phyloP scores from a whole-genome alignment of 2,888 invertebrate species.

The Oscheius myriophilus region DNA sequence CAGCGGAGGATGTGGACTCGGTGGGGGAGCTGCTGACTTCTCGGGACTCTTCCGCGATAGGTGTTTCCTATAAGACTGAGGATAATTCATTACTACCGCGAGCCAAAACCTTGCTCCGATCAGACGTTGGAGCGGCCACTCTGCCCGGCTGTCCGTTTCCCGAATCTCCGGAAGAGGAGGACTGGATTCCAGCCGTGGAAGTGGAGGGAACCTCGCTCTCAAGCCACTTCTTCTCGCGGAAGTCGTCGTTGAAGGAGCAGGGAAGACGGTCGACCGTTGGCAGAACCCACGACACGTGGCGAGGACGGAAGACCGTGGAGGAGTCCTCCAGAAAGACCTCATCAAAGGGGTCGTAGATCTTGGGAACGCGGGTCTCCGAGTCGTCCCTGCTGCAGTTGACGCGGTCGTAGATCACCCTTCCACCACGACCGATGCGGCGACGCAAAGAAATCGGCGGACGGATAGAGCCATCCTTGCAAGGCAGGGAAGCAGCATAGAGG shows the following conservation, averaged over 20 bases:
- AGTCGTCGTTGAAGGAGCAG: slow-evolving; percentile 32
- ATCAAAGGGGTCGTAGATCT: slow-evolving; percentile 41
- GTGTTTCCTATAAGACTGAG: too few species aligned
- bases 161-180: slow-evolving; percentile 34
- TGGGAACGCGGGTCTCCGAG: slow-evolving; percentile 27
- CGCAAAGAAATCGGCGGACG: slow-evolving; percentile 44
- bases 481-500: slow-evolving; percentile 35
- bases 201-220: slow-evolving; percentile 11
- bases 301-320: slow-evolving; percentile 13
- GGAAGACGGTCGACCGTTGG: slow-evolving; percentile 1
- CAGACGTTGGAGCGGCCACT: slow-evolving; percentile 49
- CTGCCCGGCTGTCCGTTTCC: slow-evolving; percentile 59
- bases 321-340: slow-evolving; percentile 38
- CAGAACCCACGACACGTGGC: slow-evolving; percentile 9
- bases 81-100: background rate
- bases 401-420: slow-evolving; percentile 53
- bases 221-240: slow-evolving; percentile 30
- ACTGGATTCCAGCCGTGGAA: slow-evolving; percentile 10
- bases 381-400: slow-evolving; percentile 6
- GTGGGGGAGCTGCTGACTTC: slow-evolving; percentile 54
- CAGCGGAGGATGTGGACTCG: slow-evolving; percentile 55
- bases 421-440: slow-evolving; percentile 58
- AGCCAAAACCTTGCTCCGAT: slow-evolving; percentile 42
- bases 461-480: slow-evolving; percentile 22
- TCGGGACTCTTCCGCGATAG: slow-evolving; percentile 45